Base-by-base conservation (phyloP, 2,888 invertebrate species). In the Athrips mouffetella region DNA sequence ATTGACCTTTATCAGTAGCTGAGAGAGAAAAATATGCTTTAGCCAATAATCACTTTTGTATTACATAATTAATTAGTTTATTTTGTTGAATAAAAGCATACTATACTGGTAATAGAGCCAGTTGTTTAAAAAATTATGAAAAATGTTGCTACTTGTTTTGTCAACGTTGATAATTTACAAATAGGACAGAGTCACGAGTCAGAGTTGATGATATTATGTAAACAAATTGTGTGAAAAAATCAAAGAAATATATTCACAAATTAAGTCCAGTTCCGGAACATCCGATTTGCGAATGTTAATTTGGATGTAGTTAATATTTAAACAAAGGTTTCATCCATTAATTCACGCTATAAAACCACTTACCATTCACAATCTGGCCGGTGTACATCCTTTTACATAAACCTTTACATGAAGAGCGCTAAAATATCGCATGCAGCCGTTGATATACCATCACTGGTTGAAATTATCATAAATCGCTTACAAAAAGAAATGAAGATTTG, bases 341-440 rank as follows among this genome's bases (percentile, higher is more conserved):
- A 44, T 44, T 44, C 31, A 21, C 31, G 44, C 20, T 11, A 45
- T 27, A 25, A 45, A 35, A 35, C 16, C 45, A 31, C 45, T 45
- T 35, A 45, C 45, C 45, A 45, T 45, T 45, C 23, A 35, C 23
- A 45, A 35, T 35, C 16, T 25, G 15, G 13, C 23, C 25, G 25
- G 15, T 18, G 27, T 39, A 47, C 48, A 46, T 45, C 37, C 48
- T 40, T 37, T 53, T 47, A 46, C 51, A 47, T 37, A 37, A 37
- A 37, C 37, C 37, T 1, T 35, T 52, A 27, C 25, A 41, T 31
- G 27, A 41, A 31, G 53, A 49, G 48, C 54, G 49, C 54, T 58
- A 55, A 65, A 63, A 64, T 67, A 68, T 67, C 67, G 67, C 67
- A 65, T 65, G 59, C 53, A 53, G 50, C 52, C 58, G 45, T 40